Evolutionary conservation across 30 jellyfish, hydroid and myxozoan species (phyloP).

Genomic region (Pelagia noctiluca): DNA sequence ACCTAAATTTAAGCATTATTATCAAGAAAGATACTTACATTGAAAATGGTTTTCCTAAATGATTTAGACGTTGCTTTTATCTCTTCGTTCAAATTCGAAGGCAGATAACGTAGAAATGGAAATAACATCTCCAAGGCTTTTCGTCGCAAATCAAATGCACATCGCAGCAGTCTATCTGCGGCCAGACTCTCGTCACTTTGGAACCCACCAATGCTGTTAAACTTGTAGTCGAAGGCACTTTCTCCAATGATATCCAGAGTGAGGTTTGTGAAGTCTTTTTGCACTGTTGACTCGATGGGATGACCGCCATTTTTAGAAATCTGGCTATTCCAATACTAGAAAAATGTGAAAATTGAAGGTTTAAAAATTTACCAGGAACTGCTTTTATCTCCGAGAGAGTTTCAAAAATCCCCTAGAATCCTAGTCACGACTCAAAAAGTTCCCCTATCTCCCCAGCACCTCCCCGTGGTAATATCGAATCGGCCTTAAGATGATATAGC

Average conservation of each 20-base stretch:
- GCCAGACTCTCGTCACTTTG: constrained; percentile 37
- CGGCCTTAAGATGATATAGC: neutral
- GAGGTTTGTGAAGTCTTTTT: constrained; percentile 14
- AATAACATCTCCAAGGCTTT: constrained; percentile 16
- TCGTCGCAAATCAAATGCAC: constrained; percentile 2
- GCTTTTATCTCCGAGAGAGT: neutral
- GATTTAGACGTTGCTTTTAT: too few relatives aligned
- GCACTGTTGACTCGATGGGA: constrained; percentile 12
- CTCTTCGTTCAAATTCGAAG: neutral
- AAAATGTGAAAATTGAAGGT: neutral
- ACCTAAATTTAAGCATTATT: too few relatives aligned
- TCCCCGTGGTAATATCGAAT: too few relatives aligned
- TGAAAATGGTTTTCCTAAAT: too few relatives aligned
- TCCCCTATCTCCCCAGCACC: too few relatives aligned
- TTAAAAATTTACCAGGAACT: too few relatives aligned
- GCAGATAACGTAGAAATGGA: constrained; percentile 21
- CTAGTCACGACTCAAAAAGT: too few relatives aligned
- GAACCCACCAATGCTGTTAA: constrained; percentile 7
- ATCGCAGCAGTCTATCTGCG: constrained; percentile 28
- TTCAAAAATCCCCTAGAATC: too few relatives aligned
- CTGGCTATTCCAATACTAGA: constrained; percentile 24
- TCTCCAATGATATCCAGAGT: constrained; percentile 53
- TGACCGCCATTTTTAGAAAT: neutral
- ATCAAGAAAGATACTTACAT: too few relatives aligned
- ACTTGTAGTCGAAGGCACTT: constrained; percentile 29